These are phyloP conservation scores for Cheilosia scutellata DNA, from an alignment of 2,888 invertebrate species.

Conservation along the genomic window DNA sequence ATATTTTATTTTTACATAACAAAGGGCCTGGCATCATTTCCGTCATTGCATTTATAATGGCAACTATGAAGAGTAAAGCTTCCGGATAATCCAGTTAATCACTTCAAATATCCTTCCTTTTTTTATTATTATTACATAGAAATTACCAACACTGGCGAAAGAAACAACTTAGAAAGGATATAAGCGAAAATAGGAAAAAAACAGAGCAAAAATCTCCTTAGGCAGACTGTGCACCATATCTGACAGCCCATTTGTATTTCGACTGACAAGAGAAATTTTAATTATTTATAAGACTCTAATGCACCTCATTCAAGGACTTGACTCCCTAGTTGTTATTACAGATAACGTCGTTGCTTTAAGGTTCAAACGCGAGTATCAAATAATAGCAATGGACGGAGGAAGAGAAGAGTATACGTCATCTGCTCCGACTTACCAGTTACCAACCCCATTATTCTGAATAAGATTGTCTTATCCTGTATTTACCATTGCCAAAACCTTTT, in stretches of 20 bases:
- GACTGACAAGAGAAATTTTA: slow-evolving; percentile 63
- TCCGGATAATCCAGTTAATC: slow-evolving; percentile 72
- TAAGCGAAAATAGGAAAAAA: background rate
- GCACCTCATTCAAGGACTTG: slow-evolving; percentile 74
- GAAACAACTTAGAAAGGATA: slow-evolving; percentile 40
- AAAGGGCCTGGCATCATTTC: background rate
- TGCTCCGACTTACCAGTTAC: slow-evolving; percentile 54
- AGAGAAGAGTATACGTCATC: slow-evolving; percentile 60
- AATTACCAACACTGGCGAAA: slow-evolving; percentile 40
- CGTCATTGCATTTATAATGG: slow-evolving; percentile 20
- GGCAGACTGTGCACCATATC: slow-evolving; percentile 41
- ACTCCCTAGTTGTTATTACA: slow-evolving; percentile 67
- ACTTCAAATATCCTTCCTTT: slow-evolving; percentile 60
- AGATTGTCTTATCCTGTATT: slow-evolving; percentile 69
- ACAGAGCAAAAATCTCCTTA: slow-evolving; percentile 31
- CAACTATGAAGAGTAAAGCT: slow-evolving; percentile 53
- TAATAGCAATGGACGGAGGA: slow-evolving; percentile 66
- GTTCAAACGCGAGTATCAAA: slow-evolving; percentile 71
- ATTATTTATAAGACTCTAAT: slow-evolving; percentile 73
- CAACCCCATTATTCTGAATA: slow-evolving; percentile 65
- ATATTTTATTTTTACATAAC: background rate
- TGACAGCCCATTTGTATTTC: slow-evolving; percentile 62
- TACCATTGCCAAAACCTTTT: slow-evolving; percentile 61
- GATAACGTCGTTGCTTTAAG: slow-evolving; percentile 65
- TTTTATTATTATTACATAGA: slow-evolving; percentile 43